Evolutionary conservation across 2,888 invertebrate species (phyloP).

Genomic region (Sinodicranocentrus sp.): DNA sequence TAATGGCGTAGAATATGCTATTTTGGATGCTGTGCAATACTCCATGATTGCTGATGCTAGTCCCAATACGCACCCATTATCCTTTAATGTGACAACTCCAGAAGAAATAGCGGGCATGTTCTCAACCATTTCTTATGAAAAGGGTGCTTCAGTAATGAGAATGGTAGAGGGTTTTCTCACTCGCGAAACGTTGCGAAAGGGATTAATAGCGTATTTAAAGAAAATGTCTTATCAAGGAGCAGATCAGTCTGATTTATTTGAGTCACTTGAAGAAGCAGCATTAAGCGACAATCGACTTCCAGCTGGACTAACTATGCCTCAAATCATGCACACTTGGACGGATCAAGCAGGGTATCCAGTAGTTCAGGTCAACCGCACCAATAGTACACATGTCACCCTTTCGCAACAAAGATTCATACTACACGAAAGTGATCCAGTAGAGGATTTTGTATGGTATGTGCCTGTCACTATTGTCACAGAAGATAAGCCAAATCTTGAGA

Average conservation of each 20-base stretch:
- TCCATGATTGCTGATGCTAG: slow-evolving; percentile 59
- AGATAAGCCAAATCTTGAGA: slow-evolving; percentile 33
- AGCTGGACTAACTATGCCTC: slow-evolving; percentile 24
- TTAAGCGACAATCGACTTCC: slow-evolving; percentile 33
- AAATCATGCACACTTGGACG: slow-evolving; percentile 60
- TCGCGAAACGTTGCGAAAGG: slow-evolving; percentile 43
- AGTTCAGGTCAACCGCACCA: slow-evolving; percentile 41
- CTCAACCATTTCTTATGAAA: slow-evolving; percentile 67
- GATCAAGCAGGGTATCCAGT: slow-evolving; percentile 53
- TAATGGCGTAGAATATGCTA: slow-evolving; percentile 8
- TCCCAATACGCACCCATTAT: slow-evolving; percentile 51
- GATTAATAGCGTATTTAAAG: slow-evolving; percentile 65
- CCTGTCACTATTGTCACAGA: slow-evolving; percentile 39
- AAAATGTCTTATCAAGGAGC: slow-evolving; percentile 45
- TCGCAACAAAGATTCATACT: slow-evolving; percentile 50
- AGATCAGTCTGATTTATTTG: slow-evolving; percentile 56
- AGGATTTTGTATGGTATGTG: slow-evolving; percentile 47
- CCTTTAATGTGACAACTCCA: slow-evolving; percentile 78
- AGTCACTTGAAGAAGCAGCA: slow-evolving; percentile 35
- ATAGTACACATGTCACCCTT: slow-evolving; percentile 18
- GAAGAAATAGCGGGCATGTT: slow-evolving; percentile 77
- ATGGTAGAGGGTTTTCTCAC: slow-evolving; percentile 72
- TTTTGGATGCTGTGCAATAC: slow-evolving; percentile 57
- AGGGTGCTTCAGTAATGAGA: slow-evolving; percentile 61
- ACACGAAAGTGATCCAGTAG: not conserved